Conservation (phyloP, 92 coral and sea anemone genomes). For the Porites rus region DNA sequence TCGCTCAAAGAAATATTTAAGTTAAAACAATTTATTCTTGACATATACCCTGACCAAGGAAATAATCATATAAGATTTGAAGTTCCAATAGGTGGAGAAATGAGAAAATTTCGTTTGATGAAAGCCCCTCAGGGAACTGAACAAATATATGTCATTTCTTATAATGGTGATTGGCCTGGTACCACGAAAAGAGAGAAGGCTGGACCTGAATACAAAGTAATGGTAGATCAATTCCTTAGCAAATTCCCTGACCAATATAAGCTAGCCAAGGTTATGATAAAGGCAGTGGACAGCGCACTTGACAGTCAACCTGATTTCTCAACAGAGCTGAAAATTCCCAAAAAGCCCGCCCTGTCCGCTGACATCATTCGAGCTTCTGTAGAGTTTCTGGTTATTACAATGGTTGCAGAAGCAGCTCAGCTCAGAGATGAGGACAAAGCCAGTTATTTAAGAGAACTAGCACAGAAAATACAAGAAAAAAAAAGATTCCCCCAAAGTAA, state of each 20-base stretch:
- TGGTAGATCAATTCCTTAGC: too few relatives aligned
- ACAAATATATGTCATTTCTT: conserved; percentile 18
- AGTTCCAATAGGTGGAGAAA: conserved; percentile 55
- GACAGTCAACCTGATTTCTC: conserved; percentile 13
- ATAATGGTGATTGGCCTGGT: conserved; percentile 29
- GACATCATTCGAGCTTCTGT: conserved; percentile 48
- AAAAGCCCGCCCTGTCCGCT: background rate
- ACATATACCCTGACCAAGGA: conserved; percentile 19
- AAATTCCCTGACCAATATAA: background rate
- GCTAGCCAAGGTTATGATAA: conserved; percentile 8
- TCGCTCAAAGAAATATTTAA: conserved; percentile 36
- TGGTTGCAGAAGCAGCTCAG: conserved; percentile 73
- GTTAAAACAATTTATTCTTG: conserved; percentile 25
- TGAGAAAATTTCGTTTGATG: conserved; percentile 19
- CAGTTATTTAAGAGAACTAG: conserved; percentile 20
- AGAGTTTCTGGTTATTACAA: conserved; percentile 52
- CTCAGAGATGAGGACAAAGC: conserved; percentile 24
- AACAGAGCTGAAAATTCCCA: background rate
- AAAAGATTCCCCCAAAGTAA: conserved; percentile 29
- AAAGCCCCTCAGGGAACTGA: background rate
- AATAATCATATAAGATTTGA: conserved; percentile 1
- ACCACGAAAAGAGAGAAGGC: background rate
- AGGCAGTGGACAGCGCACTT: background rate
- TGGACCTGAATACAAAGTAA: conserved; percentile 1
- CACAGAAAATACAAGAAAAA: conserved; percentile 3